Conservation (phyloP, 2,888 invertebrate genomes). For the Papilio gigon region DNA sequence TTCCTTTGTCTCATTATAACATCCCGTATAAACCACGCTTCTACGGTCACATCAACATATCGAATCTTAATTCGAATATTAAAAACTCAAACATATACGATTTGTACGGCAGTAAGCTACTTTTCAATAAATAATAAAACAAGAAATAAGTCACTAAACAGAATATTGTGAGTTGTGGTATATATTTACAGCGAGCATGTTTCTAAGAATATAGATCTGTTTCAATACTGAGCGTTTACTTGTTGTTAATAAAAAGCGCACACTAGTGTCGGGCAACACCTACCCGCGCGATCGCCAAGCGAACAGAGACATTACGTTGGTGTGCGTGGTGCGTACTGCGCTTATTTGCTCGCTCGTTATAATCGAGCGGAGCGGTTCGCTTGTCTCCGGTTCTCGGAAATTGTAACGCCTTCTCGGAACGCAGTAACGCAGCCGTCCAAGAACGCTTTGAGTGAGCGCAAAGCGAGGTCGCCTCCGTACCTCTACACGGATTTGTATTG, state of each 20-base stretch:
- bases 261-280: slow-evolving; percentile 48
- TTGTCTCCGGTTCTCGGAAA: slow-evolving; percentile 81
- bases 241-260: slow-evolving; percentile 49
- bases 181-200: slow-evolving; percentile 18
- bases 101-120: neutral
- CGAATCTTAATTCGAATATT: neutral
- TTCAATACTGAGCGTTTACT: slow-evolving; percentile 42
- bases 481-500: slow-evolving; percentile 60
- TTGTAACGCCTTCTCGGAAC: slow-evolving; percentile 82
- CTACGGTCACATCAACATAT: slow-evolving; percentile 2
- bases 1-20: slow-evolving; percentile 80
- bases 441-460: slow-evolving; percentile 71
- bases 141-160: slow-evolving; percentile 17
- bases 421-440: slow-evolving; percentile 73
- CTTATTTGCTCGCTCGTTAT: slow-evolving; percentile 73
- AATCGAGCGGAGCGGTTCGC: slow-evolving; percentile 71
- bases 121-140: neutral
- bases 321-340: slow-evolving; percentile 70
- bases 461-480: slow-evolving; percentile 74
- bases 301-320: slow-evolving; percentile 46
- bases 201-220: slow-evolving; percentile 37
- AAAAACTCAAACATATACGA: neutral
- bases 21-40: slow-evolving; percentile 26
- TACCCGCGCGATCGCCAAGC: slow-evolving; percentile 48
- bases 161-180: slow-evolving; percentile 16